phyloP scores from a whole-genome alignment of 2,113 vertebrate genomes.

The Tretioscincus oriximinensis region DNA sequence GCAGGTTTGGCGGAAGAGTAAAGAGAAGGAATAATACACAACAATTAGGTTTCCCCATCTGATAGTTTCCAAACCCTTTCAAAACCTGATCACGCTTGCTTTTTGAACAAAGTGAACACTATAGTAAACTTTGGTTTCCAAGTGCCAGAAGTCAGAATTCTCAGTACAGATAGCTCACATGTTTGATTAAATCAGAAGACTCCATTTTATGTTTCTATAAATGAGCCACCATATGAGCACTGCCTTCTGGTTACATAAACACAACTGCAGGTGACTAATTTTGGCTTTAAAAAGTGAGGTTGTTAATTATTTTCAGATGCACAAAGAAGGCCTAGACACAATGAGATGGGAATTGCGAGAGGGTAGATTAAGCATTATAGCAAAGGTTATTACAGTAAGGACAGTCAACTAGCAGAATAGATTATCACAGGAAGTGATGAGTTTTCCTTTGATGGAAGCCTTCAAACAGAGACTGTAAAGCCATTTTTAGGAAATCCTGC shows the following conservation, averaged over 20 bases:
- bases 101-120: constrained; percentile 23
- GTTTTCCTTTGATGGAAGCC: too few species aligned
- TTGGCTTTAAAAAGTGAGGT: neutral
- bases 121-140: neutral
- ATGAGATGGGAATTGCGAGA: too few species aligned
- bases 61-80: constrained; percentile 56
- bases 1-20: constrained; percentile 35
- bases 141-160: neutral
- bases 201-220: neutral
- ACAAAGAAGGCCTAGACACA: too few species aligned
- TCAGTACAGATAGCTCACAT: neutral
- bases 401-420: too few species aligned
- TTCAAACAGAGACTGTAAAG: too few species aligned
- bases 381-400: too few species aligned
- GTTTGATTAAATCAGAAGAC: too few species aligned
- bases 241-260: neutral
- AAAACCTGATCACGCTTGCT: constrained; percentile 35
- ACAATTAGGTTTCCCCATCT: constrained; percentile 52
- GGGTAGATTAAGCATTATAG: too few species aligned
- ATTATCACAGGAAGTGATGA: too few species aligned
- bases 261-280: neutral
- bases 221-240: neutral
- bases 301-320: neutral
- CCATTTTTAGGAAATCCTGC: too few species aligned
- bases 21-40: constrained; percentile 38